Evolutionary conservation across 2,797 vertebrate species (phyloP).

Genomic region (Galago senegalensis): DNA sequence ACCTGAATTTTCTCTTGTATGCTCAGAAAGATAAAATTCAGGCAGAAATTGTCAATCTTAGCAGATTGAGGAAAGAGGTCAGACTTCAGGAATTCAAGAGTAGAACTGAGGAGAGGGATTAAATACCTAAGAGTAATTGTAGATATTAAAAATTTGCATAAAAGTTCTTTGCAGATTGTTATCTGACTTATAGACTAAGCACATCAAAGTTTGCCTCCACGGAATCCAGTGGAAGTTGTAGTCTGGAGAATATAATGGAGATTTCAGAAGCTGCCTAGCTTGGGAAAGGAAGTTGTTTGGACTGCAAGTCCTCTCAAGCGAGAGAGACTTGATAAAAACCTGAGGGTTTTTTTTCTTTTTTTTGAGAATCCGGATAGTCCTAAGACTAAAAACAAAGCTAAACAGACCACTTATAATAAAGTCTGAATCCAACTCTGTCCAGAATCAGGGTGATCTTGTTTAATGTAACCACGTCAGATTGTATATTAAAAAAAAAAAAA

Average conservation of each 20-base stretch:
- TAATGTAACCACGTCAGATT: too few species aligned
- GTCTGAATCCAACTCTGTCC: background rate
- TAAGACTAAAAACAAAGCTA: background rate
- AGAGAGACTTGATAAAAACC: background rate
- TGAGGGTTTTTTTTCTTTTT: background rate
- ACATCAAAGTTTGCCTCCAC: too few species aligned
- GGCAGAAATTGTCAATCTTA: background rate
- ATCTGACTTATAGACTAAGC: too few species aligned
- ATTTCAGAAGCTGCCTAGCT: background rate
- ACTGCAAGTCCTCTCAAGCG: background rate
- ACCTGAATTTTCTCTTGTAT: background rate
- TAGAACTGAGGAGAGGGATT: too few species aligned
- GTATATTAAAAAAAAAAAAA: too few species aligned
- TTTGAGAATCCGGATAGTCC: background rate
- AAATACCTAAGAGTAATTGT: background rate
- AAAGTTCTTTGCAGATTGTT: background rate
- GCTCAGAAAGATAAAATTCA: background rate
- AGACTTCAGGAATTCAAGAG: background rate
- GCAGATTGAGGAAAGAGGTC: background rate
- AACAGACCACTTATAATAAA: background rate
- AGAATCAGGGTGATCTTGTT: background rate
- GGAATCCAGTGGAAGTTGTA: background rate
- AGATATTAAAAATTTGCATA: background rate
- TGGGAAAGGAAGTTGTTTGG: background rate
- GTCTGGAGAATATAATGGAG: background rate